Conservation (phyloP, 2,888 invertebrate species). For the Erebia epiphron region DNA sequence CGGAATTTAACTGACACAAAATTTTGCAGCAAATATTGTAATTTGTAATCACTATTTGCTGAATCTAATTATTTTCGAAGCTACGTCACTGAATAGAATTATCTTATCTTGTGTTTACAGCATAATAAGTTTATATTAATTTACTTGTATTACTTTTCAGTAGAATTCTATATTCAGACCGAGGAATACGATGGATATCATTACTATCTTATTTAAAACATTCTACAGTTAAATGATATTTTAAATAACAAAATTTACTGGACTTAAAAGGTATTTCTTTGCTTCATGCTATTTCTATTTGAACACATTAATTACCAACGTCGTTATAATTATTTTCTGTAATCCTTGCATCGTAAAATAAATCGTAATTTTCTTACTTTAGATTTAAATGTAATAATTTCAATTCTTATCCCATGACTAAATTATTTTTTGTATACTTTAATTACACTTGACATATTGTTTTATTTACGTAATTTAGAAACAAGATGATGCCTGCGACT, state of each 20-base stretch:
- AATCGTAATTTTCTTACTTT: no score
- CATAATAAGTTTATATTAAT: slow-evolving; percentile 30
- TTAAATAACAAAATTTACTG: slow-evolving; percentile 11
- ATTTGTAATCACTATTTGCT: slow-evolving; percentile 18
- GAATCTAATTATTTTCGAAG: slow-evolving; percentile 19
- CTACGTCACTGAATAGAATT: no score
- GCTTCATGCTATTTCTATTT: slow-evolving; percentile 10
- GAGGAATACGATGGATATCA: slow-evolving; percentile 33
- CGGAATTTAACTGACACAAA: neutral
- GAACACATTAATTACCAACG: neutral
- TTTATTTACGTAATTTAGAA: no score
- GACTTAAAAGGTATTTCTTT: slow-evolving; percentile 37
- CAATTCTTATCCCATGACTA: no score
- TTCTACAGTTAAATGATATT: slow-evolving; percentile 43
- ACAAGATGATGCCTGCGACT: no score
- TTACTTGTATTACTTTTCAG: slow-evolving; percentile 20
- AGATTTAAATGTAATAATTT: no score
- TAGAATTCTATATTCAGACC: slow-evolving; percentile 14
- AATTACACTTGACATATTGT: no score
- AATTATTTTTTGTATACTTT: no score
- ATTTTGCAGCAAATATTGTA: slow-evolving; percentile 6
- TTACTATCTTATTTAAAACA: slow-evolving; percentile 39
- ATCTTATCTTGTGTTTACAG: slow-evolving; percentile 39
- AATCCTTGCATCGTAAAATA: no score
- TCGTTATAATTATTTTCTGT: neutral